Base-by-base conservation (phyloP, 1,140 invertebrate species). In the Pinna nobilis region DNA sequence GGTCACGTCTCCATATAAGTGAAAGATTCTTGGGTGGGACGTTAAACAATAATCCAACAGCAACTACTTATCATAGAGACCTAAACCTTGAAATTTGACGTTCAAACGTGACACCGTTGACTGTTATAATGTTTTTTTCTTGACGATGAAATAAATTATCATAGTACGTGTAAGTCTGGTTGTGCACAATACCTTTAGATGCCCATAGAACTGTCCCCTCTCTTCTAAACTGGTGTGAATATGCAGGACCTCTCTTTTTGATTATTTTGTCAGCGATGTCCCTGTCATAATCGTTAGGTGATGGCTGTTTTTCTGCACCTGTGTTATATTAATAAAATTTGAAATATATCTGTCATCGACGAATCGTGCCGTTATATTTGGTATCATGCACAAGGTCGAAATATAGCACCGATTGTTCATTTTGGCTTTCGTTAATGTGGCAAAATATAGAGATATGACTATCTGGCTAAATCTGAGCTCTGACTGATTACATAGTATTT, bases 151-250 rank as follows among this genome's bases (percentile, higher is more conserved):
- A 39, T 37, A n/a, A n/a, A n/a, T n/a, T n/a, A n/a, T n/a, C n/a
- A 23, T 4, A 7, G 23, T 23, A 15, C 6, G 11, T 6, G 5
- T 30, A 28, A 18, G 41, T 15, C 25, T 28, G 6, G 23, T 18
- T 20, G 23, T 44, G 18, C 37, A 25, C 39, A 30, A 60, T 80
- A 85, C 84, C 81, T 65, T 50, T 74, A 2, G 63, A 33, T 1
- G 66, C 51, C 84, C 84, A 85, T 0, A 84, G 70, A 11, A 84
- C 65, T 2, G 84, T 85, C 0, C 84, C 84, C 25, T 81, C 78
- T 20, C 83, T 50, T 32, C 83, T 51, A 55, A 84, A 81, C 75
- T 82, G 79, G 49, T 85, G 83, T 15, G 78, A 74, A 47, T 76
- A 84, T 1, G 83, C 50, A 7, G 85, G 81, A 4, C 71, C 77